These are phyloP conservation scores for Siphamia tubifer DNA, from an alignment of 2,113 vertebrate species.

Conservation along the genomic window DNA sequence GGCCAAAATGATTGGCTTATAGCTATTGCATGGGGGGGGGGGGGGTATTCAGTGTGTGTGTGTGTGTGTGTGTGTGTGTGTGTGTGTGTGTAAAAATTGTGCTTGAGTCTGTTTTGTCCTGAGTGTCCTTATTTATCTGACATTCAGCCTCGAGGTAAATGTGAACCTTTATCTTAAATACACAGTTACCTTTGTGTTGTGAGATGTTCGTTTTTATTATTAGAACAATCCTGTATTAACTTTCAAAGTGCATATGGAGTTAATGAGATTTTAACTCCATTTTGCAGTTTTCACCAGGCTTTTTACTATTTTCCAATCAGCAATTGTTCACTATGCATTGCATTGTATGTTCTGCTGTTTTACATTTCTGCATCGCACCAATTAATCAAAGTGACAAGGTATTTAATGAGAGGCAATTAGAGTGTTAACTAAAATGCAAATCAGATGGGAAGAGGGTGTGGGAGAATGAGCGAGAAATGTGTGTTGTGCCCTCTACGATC, in stretches of 20 bases:
- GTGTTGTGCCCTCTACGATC: not conserved
- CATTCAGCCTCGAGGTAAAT: not conserved
- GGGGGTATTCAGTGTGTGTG: too few species aligned
- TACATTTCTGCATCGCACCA: constrained; percentile 70
- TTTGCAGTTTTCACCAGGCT: constrained; percentile 11
- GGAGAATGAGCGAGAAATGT: not conserved
- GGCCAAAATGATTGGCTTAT: too few species aligned
- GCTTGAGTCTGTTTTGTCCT: too few species aligned
- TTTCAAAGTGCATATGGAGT: not conserved
- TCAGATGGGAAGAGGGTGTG: constrained; percentile 34
- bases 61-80: too few species aligned
- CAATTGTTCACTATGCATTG: constrained; percentile 44
- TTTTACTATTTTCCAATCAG: constrained; percentile 41
- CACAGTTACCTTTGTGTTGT: too few species aligned
- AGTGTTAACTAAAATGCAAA: constrained; percentile 78
- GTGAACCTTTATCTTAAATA: not conserved
- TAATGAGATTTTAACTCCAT: not conserved
- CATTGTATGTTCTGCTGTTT: constrained; percentile 60
- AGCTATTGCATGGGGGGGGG: not conserved
- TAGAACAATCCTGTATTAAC: constrained; percentile 15
- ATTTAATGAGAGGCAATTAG: constrained; percentile 79
- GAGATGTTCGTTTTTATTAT: too few species aligned
- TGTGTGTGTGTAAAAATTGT: too few species aligned
- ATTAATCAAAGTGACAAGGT: constrained; percentile 79
- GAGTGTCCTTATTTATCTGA: not conserved